A percentile compares a stretch with the other conserved stretches of the same genome.
Conservation (phyloP, 2,888 invertebrate genomes). For the Athrips mouffetella region DNA sequence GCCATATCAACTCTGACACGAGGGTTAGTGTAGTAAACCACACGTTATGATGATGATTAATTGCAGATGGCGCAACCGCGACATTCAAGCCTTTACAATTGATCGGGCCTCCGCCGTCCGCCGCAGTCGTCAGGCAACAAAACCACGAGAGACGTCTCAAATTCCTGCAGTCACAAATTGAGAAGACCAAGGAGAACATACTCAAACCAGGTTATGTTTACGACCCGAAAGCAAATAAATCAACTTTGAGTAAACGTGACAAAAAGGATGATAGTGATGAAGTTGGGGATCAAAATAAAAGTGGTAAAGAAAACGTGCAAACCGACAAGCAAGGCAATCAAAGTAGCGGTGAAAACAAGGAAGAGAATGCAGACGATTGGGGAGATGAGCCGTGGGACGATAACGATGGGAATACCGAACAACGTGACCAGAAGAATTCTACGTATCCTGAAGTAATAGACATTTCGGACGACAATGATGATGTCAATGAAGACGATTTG, state of each 20-base stretch:
- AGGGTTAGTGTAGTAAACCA: neutral
- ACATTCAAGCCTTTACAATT: slow-evolving; percentile 27
- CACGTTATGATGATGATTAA: too few relatives aligned
- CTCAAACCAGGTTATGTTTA: slow-evolving; percentile 7
- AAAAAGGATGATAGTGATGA: neutral
- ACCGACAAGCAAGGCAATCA: neutral
- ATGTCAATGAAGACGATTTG: slow-evolving; percentile 10
- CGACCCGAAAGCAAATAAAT: slow-evolving; percentile 6
- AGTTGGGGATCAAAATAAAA: neutral
- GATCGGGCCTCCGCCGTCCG: slow-evolving; percentile 17
- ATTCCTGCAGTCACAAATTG: slow-evolving; percentile 12
- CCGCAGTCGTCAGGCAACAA: neutral
- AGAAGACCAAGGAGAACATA: neutral
- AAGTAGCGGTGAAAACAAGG: slow-evolving; percentile 27
- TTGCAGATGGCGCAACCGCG: slow-evolving; percentile 22
- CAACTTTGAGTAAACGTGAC: neutral
- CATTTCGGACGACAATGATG: neutral
- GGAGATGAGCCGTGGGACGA: neutral
- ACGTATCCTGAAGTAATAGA: neutral
- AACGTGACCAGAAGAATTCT: too few relatives aligned
- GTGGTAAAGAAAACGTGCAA: neutral
- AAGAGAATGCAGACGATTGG: slow-evolving; percentile 32
- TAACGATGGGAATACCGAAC: neutral
- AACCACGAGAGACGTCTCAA: neutral
- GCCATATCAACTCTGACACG: neutral